phyloP scores from a whole-genome alignment of 1,140 invertebrate genomes.

The Hylaeus anthracinus region DNA sequence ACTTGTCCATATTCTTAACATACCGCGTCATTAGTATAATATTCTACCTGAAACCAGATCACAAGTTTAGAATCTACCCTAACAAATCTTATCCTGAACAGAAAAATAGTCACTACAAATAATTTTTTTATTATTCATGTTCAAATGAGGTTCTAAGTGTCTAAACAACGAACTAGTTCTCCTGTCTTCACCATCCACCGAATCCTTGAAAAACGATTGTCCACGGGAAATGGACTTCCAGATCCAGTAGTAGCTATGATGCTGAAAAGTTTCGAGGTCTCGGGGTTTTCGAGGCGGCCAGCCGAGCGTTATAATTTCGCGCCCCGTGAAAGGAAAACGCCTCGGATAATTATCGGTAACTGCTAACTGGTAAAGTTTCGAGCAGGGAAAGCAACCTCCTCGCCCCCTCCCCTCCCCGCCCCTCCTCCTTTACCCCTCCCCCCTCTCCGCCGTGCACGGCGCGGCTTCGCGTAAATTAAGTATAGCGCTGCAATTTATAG shows the following conservation, averaged over 20 bases:
- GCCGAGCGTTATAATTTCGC: slow-evolving; percentile 58
- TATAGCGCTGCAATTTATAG: slow-evolving; percentile 65
- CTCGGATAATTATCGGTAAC: slow-evolving; percentile 65
- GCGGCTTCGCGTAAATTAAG: slow-evolving; percentile 57
- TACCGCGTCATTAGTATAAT: too few species aligned
- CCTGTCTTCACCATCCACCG: not conserved
- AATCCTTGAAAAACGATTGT: slow-evolving; percentile 3
- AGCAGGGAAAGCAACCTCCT: slow-evolving; percentile 26
- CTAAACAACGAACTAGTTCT: too few species aligned
- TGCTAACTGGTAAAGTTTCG: slow-evolving; percentile 66
- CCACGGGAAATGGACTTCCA: not conserved
- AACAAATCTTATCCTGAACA: too few species aligned
- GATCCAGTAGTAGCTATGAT: not conserved
- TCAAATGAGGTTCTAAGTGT: too few species aligned
- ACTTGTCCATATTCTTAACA: too few species aligned
- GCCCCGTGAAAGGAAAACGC: slow-evolving; percentile 51
- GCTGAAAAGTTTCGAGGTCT: slow-evolving; percentile 50
- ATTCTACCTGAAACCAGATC: too few species aligned
- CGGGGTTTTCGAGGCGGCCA: slow-evolving; percentile 49
- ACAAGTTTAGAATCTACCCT: too few species aligned
- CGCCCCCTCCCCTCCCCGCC: not conserved
- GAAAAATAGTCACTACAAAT: too few species aligned
- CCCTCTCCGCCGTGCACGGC: not conserved
- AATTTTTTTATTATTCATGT: too few species aligned
- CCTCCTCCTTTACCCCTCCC: too few species aligned